Percentiles rank a stretch among this genome's conserved stretches.
Evolutionary conservation across 2,113 vertebrate genomes (phyloP).

Genomic region (Pseudopodoces humilis): DNA sequence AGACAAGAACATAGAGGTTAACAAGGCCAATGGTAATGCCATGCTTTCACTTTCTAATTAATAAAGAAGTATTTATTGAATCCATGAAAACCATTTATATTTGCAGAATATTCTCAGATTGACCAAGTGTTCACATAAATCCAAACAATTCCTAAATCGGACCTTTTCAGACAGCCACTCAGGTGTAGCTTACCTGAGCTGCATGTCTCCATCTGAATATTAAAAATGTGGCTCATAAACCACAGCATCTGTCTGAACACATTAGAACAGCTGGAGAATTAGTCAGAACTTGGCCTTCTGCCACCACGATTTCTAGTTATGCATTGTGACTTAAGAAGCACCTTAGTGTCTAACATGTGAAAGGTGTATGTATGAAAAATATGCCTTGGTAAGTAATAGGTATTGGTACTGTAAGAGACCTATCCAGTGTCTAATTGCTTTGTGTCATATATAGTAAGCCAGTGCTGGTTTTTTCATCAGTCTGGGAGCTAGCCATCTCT

Average conservation of each 20-base stretch:
- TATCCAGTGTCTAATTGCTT: constrained; percentile 57
- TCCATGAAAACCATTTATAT: constrained; percentile 10
- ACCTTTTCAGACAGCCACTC: constrained; percentile 8
- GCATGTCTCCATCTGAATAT: constrained; percentile 21
- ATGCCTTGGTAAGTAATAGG: not conserved
- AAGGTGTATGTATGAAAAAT: not conserved
- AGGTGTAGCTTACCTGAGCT: constrained; percentile 22
- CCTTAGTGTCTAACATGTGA: not conserved
- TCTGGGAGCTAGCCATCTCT: constrained; percentile 10
- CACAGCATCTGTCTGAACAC: constrained; percentile 55
- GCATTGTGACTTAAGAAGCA: constrained; percentile 12
- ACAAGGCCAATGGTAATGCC: not conserved
- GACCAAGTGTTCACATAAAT: constrained; percentile 18
- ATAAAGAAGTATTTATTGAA: constrained; percentile 37
- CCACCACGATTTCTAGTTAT: constrained; percentile 11
- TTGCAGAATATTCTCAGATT: constrained; percentile 31
- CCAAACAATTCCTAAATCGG: constrained; percentile 43
- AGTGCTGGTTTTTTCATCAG: not conserved
- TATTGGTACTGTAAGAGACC: not conserved
- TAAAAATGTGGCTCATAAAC: constrained; percentile 63
- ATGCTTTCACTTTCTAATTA: not conserved
- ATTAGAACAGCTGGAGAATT: constrained; percentile 64
- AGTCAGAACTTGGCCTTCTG: constrained; percentile 54
- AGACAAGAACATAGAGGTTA: not conserved
- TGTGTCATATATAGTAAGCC: constrained; percentile 21